Evolutionary conservation across 53 echinoderm and acorn worm genomes (phyloP), one percentile per base, ranked within the genome.

Genomic region (Actinopyga echinites): DNA sequence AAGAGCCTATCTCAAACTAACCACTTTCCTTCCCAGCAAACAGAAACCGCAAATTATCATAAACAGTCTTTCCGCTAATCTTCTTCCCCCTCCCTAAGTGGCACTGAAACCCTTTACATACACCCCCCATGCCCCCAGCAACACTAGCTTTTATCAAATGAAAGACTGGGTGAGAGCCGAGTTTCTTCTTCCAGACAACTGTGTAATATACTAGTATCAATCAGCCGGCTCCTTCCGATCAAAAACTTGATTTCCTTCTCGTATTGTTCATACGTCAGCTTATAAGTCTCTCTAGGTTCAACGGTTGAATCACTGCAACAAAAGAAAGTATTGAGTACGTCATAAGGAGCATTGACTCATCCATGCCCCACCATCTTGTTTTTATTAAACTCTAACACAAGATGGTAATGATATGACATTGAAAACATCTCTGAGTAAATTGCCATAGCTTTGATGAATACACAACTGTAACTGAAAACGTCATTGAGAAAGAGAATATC

Each of bases 211-310:
- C 59, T 61, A 7, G 81, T 62, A 61, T 91, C 86, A 25, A 96
- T 57, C 21, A 91, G 83, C 15, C 74, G 65, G 22, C 96, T 92
- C 7, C 67, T 57, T 11, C 57, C 67, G 1, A 96, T 71, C 19
- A 93, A 90, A 11, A 64, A 75, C 31, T 83, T 75, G 12, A 96
- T 65, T 65, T 93, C 84, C 20, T 71, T 78, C 44, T 96, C 96
- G 67, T 96, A 96, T 22, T 87, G 83, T 1, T 37, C 64, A 3
- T 65, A 56, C 57, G 85, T 84, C 32, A 96, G 54, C 34, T 93
- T 89, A 65, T 83, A 90, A 19, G 75, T 91, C 59, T 89, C 82
- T 0, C 79, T 89, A 19, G 93, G 96, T 57, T 96, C 93, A 19
- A 83, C 63, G n/a, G 11, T 54, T 21, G 75, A 69, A 63, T 83